Evolutionary conservation across 2,797 vertebrate species (phyloP).

Genomic region (Platalea minor): DNA sequence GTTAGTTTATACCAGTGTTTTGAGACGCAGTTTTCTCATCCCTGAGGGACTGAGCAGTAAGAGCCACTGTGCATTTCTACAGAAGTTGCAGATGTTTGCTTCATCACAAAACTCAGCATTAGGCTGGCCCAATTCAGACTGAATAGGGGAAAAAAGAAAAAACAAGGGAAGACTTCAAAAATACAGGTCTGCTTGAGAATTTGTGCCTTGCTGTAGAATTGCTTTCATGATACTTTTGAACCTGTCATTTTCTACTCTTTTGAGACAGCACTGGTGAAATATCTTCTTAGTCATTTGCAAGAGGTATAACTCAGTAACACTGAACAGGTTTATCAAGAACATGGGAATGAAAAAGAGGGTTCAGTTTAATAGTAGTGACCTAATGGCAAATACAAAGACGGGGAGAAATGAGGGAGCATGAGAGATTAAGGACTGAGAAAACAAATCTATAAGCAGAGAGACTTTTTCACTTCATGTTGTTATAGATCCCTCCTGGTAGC

Average conservation of each 20-base stretch:
- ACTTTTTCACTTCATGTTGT: not conserved
- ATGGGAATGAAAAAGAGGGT: not conserved
- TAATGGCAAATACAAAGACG: not conserved
- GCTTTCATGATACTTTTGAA: not conserved
- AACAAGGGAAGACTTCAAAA: not conserved
- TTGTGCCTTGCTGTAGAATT: not conserved
- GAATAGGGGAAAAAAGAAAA: not conserved
- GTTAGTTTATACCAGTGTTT: not conserved
- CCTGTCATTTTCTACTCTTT: not conserved
- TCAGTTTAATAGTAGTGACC: not conserved
- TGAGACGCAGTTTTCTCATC: not conserved
- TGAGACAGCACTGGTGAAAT: not conserved
- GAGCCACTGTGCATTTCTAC: not conserved
- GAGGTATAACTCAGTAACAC: not conserved
- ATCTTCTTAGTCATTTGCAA: not conserved
- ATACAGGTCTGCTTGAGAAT: not conserved
- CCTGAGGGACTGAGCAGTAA: not conserved
- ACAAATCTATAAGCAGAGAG: not conserved
- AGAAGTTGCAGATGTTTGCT: not conserved
- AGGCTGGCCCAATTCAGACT: not conserved
- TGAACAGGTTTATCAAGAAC: not conserved
- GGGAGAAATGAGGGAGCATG: not conserved
- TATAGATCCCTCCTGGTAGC: not conserved
- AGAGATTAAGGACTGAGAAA: not conserved
- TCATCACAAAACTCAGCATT: not conserved